Evolutionary conservation across 2,888 invertebrate genomes (phyloP).

Genomic region (Agrilus cyanescens): DNA sequence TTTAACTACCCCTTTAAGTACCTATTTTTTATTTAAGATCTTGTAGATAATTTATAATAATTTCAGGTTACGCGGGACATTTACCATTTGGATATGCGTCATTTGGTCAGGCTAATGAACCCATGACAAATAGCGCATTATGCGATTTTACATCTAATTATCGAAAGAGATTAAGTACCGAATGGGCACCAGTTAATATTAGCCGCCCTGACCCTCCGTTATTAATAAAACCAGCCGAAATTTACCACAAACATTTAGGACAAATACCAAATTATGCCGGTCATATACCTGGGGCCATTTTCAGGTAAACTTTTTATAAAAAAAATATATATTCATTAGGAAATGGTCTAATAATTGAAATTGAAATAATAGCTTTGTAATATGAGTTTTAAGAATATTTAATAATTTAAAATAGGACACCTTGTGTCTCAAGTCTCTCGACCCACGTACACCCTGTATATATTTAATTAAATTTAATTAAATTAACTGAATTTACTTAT

Average conservation of each 20-base stretch:
- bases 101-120: conserved; percentile 52
- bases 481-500: no score
- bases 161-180: conserved; percentile 55
- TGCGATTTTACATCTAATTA: conserved; percentile 67
- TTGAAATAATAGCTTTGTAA: no score
- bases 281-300: conserved; percentile 62
- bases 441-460: no score
- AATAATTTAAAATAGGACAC: no score
- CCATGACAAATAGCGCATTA: conserved; percentile 56
- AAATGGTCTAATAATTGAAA: no score
- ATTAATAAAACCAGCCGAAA: conserved; percentile 42
- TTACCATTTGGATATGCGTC: conserved; percentile 53
- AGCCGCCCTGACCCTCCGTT: conserved; percentile 39
- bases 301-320: conserved; percentile 39
- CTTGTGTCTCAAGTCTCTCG: no score
- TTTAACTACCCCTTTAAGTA: no score
- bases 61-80: conserved; percentile 51
- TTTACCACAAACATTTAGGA: conserved; percentile 63
- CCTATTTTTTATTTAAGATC: no score
- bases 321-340: no score
- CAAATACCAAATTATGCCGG: conserved; percentile 68
- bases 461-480: no score
- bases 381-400: no score
- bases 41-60: no score
- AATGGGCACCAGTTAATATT: conserved; percentile 61